These are phyloP conservation scores for Megalops atlanticus DNA, from an alignment of 2,113 vertebrate genomes.

Conservation along the genomic window DNA sequence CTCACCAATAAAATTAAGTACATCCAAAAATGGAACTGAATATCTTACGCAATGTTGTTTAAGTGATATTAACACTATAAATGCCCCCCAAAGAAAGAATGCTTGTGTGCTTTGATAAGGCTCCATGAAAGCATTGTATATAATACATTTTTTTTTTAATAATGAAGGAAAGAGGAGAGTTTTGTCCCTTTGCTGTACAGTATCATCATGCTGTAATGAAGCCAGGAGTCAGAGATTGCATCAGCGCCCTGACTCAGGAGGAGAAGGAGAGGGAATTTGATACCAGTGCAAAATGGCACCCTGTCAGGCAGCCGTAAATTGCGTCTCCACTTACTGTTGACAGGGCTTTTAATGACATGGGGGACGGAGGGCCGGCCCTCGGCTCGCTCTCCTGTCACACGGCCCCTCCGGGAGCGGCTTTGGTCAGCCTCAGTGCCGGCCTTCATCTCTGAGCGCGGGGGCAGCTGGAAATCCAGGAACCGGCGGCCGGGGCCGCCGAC, in stretches of 20 bases:
- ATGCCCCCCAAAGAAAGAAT: background rate
- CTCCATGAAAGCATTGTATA: background rate
- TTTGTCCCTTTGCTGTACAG: background rate
- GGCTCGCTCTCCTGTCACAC: no score
- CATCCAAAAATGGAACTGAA: background rate
- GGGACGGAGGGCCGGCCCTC: background rate
- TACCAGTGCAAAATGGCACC: background rate
- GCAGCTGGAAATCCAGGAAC: no score
- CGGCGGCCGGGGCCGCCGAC: no score
- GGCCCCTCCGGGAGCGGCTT: no score
- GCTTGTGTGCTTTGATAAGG: background rate
- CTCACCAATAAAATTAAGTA: background rate
- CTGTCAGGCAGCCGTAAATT: background rate
- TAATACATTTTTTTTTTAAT: background rate
- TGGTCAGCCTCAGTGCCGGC: no score
- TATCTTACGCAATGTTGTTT: background rate
- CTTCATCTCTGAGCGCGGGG: no score
- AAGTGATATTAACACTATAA: background rate
- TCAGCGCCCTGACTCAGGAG: background rate
- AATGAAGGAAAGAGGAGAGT: background rate
- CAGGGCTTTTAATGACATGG: background rate
- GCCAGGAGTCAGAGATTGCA: constrained; percentile 2
- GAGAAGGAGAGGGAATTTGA: background rate
- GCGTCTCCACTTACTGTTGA: background rate
- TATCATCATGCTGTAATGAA: background rate